Evolutionary conservation across 2,113 vertebrate species (phyloP).

Genomic region (Dipodomys spectabilis): DNA sequence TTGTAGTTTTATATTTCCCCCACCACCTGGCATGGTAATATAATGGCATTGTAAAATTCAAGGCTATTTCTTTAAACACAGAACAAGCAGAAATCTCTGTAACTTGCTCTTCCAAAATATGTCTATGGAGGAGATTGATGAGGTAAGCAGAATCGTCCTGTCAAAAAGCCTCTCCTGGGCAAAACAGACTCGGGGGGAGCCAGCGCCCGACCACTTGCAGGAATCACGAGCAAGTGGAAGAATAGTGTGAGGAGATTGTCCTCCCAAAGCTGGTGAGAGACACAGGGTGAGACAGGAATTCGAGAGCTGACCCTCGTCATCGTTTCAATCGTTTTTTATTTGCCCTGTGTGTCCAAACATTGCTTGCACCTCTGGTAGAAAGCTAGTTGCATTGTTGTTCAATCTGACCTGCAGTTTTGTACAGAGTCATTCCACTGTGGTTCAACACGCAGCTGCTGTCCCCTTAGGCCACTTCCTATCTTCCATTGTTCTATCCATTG

Average conservation of each 20-base stretch:
- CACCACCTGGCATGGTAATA: background rate
- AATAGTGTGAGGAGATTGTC: too few relatives aligned
- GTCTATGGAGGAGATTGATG: background rate
- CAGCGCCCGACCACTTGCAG: background rate
- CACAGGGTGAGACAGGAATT: background rate
- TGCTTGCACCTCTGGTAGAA: background rate
- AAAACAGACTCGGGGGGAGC: background rate
- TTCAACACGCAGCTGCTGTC: background rate
- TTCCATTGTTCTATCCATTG: background rate
- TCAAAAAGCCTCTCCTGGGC: background rate
- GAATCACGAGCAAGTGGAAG: background rate
- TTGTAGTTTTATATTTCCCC: background rate
- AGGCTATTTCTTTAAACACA: conserved; percentile 19
- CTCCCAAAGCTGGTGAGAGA: too few relatives aligned
- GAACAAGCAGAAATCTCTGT: background rate
- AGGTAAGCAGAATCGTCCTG: background rate
- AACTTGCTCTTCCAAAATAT: conserved; percentile 5
- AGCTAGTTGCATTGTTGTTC: background rate
- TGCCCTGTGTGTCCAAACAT: background rate
- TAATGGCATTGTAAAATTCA: background rate
- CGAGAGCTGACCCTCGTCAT: background rate
- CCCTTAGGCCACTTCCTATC: background rate
- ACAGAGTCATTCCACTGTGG: background rate
- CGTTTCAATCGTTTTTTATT: background rate
- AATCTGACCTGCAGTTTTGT: background rate